Conservation (phyloP, 2,797 vertebrate genomes). For the Cirrhinus mrigala region DNA sequence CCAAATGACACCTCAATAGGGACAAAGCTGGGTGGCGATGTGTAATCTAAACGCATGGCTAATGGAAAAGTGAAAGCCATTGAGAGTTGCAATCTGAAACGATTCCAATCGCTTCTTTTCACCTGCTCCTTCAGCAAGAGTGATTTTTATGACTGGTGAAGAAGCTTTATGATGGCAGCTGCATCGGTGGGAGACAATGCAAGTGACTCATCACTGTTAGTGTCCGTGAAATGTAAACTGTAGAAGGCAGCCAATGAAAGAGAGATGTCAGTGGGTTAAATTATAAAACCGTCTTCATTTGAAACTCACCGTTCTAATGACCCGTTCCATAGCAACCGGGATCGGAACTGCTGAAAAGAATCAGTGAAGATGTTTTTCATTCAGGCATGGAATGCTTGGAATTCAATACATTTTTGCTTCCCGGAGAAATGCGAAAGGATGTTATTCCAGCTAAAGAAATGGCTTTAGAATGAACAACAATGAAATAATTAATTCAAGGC, state of each 20-base stretch:
- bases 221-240: constrained; percentile 2
- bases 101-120: constrained; percentile 1
- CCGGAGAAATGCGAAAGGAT: background rate
- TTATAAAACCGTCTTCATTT: constrained; percentile 7
- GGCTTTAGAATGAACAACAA: background rate
- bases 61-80: constrained; percentile 4
- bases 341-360: background rate
- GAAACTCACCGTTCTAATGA: background rate
- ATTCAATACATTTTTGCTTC: background rate
- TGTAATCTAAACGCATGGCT: background rate
- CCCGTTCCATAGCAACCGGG: background rate
- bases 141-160: constrained; percentile 11
- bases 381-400: background rate
- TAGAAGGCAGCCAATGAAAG: background rate
- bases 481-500: background rate
- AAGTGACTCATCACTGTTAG: background rate
- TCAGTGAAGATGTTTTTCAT: background rate
- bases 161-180: background rate
- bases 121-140: background rate
- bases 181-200: constrained; percentile 1
- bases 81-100: constrained; percentile 1
- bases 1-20: background rate
- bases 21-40: background rate
- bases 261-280: constrained; percentile 9
- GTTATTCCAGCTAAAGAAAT: background rate